A percentile compares a stretch with the other conserved stretches of the same genome.
Evolutionary conservation across 1,140 invertebrate genomes (phyloP).

Genomic region (Drosophila ananassae): DNA sequence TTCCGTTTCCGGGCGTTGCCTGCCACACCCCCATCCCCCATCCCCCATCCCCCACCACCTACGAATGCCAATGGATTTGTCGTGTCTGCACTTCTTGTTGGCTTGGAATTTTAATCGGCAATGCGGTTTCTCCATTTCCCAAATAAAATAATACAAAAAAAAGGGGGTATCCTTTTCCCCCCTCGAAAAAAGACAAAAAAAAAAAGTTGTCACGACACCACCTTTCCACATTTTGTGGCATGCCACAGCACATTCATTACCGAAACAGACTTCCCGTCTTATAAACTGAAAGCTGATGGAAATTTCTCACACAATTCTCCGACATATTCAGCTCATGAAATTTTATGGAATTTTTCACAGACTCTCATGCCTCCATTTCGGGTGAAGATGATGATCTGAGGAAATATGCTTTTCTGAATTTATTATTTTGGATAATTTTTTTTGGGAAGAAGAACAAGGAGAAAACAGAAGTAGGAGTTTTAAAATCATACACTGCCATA

Average conservation of each 20-base stretch:
- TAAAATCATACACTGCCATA: no score
- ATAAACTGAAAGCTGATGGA: conserved; percentile 24
- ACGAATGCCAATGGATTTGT: conserved; percentile 38
- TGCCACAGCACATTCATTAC: conserved; percentile 41
- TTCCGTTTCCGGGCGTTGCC: no score
- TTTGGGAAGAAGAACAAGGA: no score
- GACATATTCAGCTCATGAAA: conserved; percentile 40
- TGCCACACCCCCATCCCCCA: no score
- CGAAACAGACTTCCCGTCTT: conserved; percentile 32
- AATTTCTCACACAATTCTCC: conserved; percentile 65
- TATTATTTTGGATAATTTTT: no score
- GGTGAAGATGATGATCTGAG: not conserved
- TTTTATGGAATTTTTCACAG: conserved; percentile 21
- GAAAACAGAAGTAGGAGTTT: no score
- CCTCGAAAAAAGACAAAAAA: not conserved
- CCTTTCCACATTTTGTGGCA: conserved; percentile 18
- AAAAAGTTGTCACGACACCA: not conserved
- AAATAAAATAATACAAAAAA: not conserved
- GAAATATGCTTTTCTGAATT: not conserved
- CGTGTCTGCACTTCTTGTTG: conserved; percentile 41
- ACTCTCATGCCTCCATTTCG: not conserved
- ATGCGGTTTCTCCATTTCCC: conserved; percentile 24
- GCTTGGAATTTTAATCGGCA: conserved; percentile 27
- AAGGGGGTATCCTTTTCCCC: no score
- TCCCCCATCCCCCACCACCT: not conserved